Evolutionary conservation across 2,888 invertebrate species (phyloP), one percentile per base, ranked within the genome.

Genomic region (Caenorhabditis doughertyi): DNA sequence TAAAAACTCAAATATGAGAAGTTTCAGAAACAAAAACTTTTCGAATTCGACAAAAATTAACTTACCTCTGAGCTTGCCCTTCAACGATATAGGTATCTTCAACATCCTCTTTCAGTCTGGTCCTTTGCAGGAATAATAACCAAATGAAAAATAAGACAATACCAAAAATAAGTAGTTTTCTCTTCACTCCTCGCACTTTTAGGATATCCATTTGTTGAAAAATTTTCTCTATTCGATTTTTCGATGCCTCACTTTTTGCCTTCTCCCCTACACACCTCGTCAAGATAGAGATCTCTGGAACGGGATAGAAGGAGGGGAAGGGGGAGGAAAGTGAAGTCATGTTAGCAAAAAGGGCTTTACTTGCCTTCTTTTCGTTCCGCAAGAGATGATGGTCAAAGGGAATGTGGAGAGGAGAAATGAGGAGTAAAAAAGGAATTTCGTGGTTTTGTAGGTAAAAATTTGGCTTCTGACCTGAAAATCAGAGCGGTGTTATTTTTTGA

Each of bases 321-420:
- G n/a, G n/a, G n/a, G n/a, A n/a, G n/a, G 8, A 47, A 23, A 56
- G 18, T 18, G 56, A 18, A 27, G 27, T 32, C 32, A 3, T 11
- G 29, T 8, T 9, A 16, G 35, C 18, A 35, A 23, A n/a, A 42
- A 42, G 60, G n/a, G n/a, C n/a, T n/a, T n/a, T n/a, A n/a, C n/a
- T n/a, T n/a, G n/a, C n/a, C 23, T 23, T 60, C 60, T 42, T 60
- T 60, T 60, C 27, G 42, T 60, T 60, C 58, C 58, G 58, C 32
- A 18, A 56, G 44, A 18, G n/a, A 47, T 47, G n/a, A n/a, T 47
- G 44, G 44, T 35, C 56, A 7, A n/a, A 16, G n/a, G 35, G 18
- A 21, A 25, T n/a, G n/a, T n/a, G n/a, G n/a, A n/a, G n/a, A n/a
- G n/a, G n/a, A n/a, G n/a, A n/a, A n/a, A n/a, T n/a, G n/a, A 21